phyloP scores from a whole-genome alignment of 2,888 invertebrate species.

The Polydrusus pterygomalis region DNA sequence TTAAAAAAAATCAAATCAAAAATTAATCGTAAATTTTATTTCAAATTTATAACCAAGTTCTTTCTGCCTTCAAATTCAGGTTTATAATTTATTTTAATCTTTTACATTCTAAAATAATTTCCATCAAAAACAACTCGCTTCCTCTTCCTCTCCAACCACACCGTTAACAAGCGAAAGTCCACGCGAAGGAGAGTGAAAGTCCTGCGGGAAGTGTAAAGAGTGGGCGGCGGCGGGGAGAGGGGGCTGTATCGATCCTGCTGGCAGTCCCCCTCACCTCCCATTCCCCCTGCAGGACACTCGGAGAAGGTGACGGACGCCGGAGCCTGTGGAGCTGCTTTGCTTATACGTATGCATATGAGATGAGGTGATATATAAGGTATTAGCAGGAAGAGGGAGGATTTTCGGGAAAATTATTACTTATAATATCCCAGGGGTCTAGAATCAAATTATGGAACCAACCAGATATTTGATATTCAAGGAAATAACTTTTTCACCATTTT shows the following conservation, averaged over 20 bases:
- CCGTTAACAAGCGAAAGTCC: constrained; percentile 66
- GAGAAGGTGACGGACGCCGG: constrained; percentile 60
- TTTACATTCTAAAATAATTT: no score
- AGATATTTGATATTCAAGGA: no score
- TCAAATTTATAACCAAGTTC: no score
- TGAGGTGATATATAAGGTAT: constrained; percentile 39
- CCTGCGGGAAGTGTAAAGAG: constrained; percentile 73
- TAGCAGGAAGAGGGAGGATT: neutral
- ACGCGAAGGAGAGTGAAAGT: constrained; percentile 71
- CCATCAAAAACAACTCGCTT: constrained; percentile 4
- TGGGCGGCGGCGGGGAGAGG: constrained; percentile 61
- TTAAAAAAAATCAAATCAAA: no score
- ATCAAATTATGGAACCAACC: neutral
- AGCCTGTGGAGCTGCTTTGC: constrained; percentile 67
- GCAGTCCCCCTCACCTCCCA: constrained; percentile 63
- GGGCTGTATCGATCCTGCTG: constrained; percentile 68
- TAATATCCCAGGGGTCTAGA: neutral
- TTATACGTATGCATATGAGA: constrained; percentile 70
- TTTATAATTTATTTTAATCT: neutral
- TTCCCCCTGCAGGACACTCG: constrained; percentile 51
- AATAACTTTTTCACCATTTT: no score
- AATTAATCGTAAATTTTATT: no score
- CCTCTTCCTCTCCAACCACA: constrained; percentile 38
- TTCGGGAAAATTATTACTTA: constrained; percentile 1
- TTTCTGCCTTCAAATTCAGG: no score